These are phyloP conservation scores for Phaethornis superciliosus DNA, from an alignment of 2,113 vertebrate genomes.

Conservation along the genomic window DNA sequence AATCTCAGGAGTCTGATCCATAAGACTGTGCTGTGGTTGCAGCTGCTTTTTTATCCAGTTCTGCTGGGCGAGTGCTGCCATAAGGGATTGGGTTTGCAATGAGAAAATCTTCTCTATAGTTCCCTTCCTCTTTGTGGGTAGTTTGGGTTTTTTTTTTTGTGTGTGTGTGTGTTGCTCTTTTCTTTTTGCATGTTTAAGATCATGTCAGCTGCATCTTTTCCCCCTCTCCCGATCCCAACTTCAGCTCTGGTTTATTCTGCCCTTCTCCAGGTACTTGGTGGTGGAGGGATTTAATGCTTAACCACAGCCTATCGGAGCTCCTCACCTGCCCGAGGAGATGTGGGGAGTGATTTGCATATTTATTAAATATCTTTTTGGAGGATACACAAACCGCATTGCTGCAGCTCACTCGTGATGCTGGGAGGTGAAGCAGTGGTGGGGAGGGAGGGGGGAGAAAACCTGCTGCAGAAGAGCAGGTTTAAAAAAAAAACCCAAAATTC, in stretches of 20 bases:
- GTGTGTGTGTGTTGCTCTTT: too few relatives aligned
- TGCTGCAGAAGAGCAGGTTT: neutral
- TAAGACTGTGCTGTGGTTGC: neutral
- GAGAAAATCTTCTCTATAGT: neutral
- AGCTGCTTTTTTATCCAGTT: neutral
- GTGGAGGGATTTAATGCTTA: constrained; percentile 60
- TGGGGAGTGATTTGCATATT: constrained; percentile 76
- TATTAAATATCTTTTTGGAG: constrained; percentile 79
- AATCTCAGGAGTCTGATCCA: fast-evolving
- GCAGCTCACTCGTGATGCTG: neutral
- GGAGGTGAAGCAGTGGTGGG: neutral
- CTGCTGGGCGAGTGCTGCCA: fast-evolving
- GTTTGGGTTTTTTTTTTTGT: too few relatives aligned
- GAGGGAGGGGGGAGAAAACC: neutral
- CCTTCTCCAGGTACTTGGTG: neutral
- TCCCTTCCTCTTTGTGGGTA: too few relatives aligned
- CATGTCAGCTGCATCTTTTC: neutral
- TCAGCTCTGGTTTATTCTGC: neutral
- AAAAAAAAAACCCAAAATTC: neutral
- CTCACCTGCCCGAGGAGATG: constrained; percentile 76
- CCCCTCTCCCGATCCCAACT: neutral
- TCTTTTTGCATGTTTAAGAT: too few relatives aligned
- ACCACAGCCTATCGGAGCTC: neutral
- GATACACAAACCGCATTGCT: constrained; percentile 60
- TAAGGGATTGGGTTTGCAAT: neutral